These are phyloP conservation scores for Camelus dromedarius DNA, from an alignment of 2,113 vertebrate species.

Conservation along the genomic window DNA sequence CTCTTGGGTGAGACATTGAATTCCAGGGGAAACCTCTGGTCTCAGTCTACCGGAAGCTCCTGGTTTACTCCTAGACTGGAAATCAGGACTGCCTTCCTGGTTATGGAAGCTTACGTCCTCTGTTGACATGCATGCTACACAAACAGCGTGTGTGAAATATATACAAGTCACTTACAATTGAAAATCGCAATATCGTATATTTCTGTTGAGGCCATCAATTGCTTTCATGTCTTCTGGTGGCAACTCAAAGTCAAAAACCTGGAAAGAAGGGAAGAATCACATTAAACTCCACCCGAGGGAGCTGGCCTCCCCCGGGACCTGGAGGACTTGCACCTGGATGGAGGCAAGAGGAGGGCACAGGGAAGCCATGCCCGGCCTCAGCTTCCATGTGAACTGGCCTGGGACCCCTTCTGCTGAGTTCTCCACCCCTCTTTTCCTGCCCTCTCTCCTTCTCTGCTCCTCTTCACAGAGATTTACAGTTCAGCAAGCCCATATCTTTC, in stretches of 20 bases:
- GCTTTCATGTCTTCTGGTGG: slow-evolving; percentile 64
- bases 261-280: background rate
- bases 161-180: slow-evolving; percentile 25
- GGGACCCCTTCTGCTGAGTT: background rate
- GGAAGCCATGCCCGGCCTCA: background rate
- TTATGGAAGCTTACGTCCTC: background rate
- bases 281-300: background rate
- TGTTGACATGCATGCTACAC: background rate
- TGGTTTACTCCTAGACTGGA: background rate
- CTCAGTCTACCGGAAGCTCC: background rate
- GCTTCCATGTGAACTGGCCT: background rate
- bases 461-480: background rate
- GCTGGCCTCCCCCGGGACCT: background rate
- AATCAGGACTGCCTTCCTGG: background rate
- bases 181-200: slow-evolving; percentile 2
- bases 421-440: background rate
- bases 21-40: background rate
- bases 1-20: background rate
- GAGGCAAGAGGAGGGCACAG: background rate
- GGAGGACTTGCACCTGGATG: background rate
- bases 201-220: slow-evolving; percentile 67
- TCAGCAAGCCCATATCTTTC: background rate
- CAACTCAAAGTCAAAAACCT: slow-evolving; percentile 70
- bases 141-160: background rate
- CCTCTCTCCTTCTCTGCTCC: background rate